Base-by-base conservation (phyloP, 2,797 vertebrate species). In the Spondyliosoma cantharus region DNA sequence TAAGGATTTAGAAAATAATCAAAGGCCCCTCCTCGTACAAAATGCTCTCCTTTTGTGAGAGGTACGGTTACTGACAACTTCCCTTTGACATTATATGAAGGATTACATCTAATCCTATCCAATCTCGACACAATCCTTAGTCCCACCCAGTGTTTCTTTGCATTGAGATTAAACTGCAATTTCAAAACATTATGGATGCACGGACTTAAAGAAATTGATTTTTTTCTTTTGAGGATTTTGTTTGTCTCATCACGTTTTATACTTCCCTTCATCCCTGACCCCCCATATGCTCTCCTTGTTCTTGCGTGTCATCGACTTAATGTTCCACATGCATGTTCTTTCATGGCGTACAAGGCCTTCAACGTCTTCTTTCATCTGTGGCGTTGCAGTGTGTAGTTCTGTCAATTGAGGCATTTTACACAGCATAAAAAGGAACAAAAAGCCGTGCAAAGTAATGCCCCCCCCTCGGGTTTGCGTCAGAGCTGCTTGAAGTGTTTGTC, bases 41-140 rank as follows among this genome's bases (percentile, higher is more conserved):
- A 52, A 59, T 58, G 64, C 71, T 73, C 53, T 73, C 60, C 78
- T 85, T 29, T 74, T 76, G 69, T 67, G 65, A 78, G 74, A 85
- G 52, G 52, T 13, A 16, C 5, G 19, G 64, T 84, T 75, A 45
- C 76, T 78, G 52, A 59, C 63, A 52, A 66, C 80, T 85, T 85
- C 70, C 83, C 69, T 80, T 78, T 88, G 73, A 92, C 80, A 86
- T 91, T 86, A 84, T 82, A 86, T 81, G 59, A 86, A 80, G 90
- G 89, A 93, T 93, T 92, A 91, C 69, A 76, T 87, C 50, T 89
- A 93, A 94, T 92, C 89, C 80, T 58, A 45, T 80, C 81, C 79
- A 76, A 87, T 87, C 81, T 74, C 52, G 43, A 45, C 50, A 22
- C 81, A 82, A 83, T 89, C 84, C 69, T 53, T 67, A 64, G 46